Evolutionary conservation across 2,888 invertebrate species (phyloP), one percentile per base, ranked within the genome.

Genomic region (Aspidiotus destructor): DNA sequence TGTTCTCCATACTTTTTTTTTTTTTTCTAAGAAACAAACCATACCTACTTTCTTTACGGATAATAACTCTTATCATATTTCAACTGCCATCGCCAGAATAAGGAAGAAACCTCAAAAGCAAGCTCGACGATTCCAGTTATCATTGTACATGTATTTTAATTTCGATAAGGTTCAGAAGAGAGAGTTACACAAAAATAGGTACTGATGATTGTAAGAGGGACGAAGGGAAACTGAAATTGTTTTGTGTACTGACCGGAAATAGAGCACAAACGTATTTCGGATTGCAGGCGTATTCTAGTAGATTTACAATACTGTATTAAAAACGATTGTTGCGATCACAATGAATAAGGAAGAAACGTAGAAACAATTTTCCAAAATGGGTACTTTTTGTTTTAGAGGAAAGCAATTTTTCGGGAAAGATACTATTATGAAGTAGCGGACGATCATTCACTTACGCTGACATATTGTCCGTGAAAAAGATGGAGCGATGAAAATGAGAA

Each of bases 191-290:
- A 5, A 28, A 28, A 28, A 28, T 28, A 28, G 28, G 2, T 28
- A 28, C 28, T 28, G 28, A 28, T 28, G 28, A 28, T 28, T 5
- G 28, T 1, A 3, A 5, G 28, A 28, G 28, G 28, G 28, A 28
- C n/a, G 48, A 6, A 48, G n/a, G n/a, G 48, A 11, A n/a, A 48
- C 11, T 48, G 48, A 48, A 48, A 48, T 48, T 11, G 48, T 48
- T 48, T 48, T 48, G 48, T 48, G 48, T 48, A 48, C n/a, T 48
- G 48, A 48, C 48, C 48, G 48, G 48, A 48, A 48, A 48, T 28
- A 28, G 28, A 28, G 28, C 48, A 48, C 48, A n/a, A n/a, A 48
- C 48, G 48, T 48, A 48, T 13, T n/a, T 11, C 48, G 48, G 11
- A 28, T 28, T 28, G 28, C 28, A 28, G 48, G 11, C 48, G 48